phyloP scores from a whole-genome alignment of 2,113 vertebrate species.

The Dicentrarchus labrax region DNA sequence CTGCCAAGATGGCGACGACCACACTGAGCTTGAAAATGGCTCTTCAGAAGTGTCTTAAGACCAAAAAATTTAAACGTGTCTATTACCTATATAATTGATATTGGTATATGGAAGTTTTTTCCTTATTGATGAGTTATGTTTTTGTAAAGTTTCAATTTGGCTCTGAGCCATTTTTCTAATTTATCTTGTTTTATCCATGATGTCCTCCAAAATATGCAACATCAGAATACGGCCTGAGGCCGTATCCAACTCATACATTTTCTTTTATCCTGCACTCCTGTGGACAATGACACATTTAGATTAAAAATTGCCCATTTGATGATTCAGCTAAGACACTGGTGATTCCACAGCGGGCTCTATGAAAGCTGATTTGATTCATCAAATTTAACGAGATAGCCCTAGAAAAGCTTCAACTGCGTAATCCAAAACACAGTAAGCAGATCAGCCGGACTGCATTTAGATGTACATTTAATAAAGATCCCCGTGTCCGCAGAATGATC shows the following conservation, averaged over 20 bases:
- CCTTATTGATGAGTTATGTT: not conserved
- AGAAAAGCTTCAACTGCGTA: conserved; percentile 19
- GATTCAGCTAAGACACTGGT: conserved; percentile 41
- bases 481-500: not conserved
- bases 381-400: conserved; percentile 42
- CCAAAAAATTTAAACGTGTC: no score
- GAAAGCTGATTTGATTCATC: conserved; percentile 52
- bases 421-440: conserved; percentile 38
- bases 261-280: not conserved
- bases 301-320: conserved; percentile 38
- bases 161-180: conserved; percentile 17
- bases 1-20: no score
- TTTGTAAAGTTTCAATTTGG: conserved; percentile 1
- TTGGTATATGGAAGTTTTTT: not conserved
- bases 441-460: conserved; percentile 18
- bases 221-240: not conserved
- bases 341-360: conserved; percentile 32
- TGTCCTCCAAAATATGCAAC: conserved; percentile 15
- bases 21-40: no score
- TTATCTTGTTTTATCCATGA: not conserved
- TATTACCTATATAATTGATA: no score
- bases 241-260: not conserved
- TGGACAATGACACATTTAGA: conserved; percentile 33
- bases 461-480: conserved; percentile 44
- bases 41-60: no score